Evolutionary conservation across 2,113 vertebrate genomes (phyloP).

Genomic region (Sitta europaea): DNA sequence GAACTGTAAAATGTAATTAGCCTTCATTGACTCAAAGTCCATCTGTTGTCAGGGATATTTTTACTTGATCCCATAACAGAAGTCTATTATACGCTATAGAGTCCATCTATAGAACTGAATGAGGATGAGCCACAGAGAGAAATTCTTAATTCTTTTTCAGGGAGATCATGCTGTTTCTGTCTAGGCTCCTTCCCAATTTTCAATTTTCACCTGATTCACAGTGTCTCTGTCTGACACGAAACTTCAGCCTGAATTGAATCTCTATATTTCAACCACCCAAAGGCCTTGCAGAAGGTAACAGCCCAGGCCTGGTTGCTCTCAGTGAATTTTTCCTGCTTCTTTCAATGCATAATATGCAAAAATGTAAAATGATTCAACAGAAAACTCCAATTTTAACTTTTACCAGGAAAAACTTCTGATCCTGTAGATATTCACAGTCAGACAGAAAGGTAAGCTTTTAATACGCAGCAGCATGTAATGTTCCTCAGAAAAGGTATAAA

Average conservation of each 20-base stretch:
- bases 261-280: neutral
- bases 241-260: neutral
- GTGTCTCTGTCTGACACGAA: neutral
- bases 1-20: neutral
- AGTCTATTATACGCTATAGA: neutral
- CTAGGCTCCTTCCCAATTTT: neutral
- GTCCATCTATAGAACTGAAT: neutral
- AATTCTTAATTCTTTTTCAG: neutral
- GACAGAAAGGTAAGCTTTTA: neutral
- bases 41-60: conserved; percentile 30
- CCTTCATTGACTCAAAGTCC: neutral
- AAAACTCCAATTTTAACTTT: neutral
- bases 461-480: neutral
- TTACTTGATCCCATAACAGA: neutral
- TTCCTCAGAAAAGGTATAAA: neutral
- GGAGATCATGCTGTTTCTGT: neutral
- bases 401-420: neutral
- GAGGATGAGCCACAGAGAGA: neutral
- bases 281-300: neutral
- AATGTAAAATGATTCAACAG: neutral
- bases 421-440: neutral
- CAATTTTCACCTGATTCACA: neutral
- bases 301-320: neutral
- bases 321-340: neutral
- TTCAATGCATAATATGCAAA: neutral